Percentiles rank a stretch among this genome's conserved stretches.
These are phyloP conservation scores for Neuroscelio doddi DNA, from an alignment of 2,888 invertebrate genomes.

Conservation along the genomic window DNA sequence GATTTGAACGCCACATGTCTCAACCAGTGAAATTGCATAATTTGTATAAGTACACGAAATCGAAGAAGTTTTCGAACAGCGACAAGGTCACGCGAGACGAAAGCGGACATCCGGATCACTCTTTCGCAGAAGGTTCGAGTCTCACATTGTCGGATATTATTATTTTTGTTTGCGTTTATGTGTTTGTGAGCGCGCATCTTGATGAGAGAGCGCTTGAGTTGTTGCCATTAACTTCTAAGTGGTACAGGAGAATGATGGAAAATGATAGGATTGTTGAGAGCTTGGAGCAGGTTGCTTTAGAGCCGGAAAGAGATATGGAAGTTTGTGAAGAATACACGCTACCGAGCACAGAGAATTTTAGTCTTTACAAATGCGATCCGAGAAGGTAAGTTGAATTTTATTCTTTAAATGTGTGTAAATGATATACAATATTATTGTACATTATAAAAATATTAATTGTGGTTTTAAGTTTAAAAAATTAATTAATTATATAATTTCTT, in stretches of 20 bases:
- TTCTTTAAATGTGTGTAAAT: too few species aligned
- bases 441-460: too few species aligned
- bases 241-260: conserved; percentile 75
- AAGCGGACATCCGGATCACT: conserved; percentile 74
- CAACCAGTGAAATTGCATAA: conserved; percentile 91
- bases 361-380: conserved; percentile 85
- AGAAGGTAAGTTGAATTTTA: conserved; percentile 73
- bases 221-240: conserved; percentile 78
- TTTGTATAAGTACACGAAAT: conserved; percentile 75
- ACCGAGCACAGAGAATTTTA: conserved; percentile 76
- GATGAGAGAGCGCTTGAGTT: conserved; percentile 57
- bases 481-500: too few species aligned
- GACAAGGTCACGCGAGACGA: conserved; percentile 64
- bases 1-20: conserved; percentile 88
- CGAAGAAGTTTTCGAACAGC: conserved; percentile 73
- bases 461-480: too few species aligned
- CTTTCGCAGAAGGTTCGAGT: conserved; percentile 87
- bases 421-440: too few species aligned
- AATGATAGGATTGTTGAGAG: conserved; percentile 59
- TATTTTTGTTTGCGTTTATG: conserved; percentile 80
- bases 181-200: conserved; percentile 74
- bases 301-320: conserved; percentile 26
- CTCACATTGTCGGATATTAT: conserved; percentile 89
- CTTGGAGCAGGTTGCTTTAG: conserved; percentile 61
- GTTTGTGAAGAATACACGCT: conserved; percentile 57